Base-by-base conservation (phyloP, 92 coral and sea anemone genomes). In the Epizoanthus illoricatus region DNA sequence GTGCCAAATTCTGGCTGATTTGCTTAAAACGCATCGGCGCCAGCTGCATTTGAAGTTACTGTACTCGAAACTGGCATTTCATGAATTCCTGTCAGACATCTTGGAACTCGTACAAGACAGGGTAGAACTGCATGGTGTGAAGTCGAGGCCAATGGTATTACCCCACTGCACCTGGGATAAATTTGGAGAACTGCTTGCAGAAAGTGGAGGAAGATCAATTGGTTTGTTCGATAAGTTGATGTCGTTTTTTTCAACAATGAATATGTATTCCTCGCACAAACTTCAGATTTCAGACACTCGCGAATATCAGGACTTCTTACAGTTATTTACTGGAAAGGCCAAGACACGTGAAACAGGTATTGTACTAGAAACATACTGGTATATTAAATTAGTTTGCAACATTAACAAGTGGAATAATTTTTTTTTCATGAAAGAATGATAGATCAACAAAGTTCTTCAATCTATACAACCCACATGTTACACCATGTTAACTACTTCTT, bases 141-240 rank as follows among this genome's bases (percentile, higher is more conserved):
- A 65, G 28, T 19, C 66, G 54, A 81, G 49, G 43, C 65, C 86
- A 62, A 65, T 85, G 57, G 19, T 84, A 5, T 59, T 90, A 11
- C 91, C 87, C 5, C 89, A 81, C 43, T 88, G 92, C 74, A 91
- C 92, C 7, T 88, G 92, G 92, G 95, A 89, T n/a, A 86, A 80
- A 47, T 84, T 91, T 64, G 92, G 92, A 7, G 92, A 91, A n/a
- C 71, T 85, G 36, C 43, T 91, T 3, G 95, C 92, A 0, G 67
- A 79, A 19, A 82, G 82, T 18, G 95, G 88, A 20, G 92, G 89
- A 4, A 56, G 86, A n/a, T 42, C 71, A 15, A 12, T 76, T 56
- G 90, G 94, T 20, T 83, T 86, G 18, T 91, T 91, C 55, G 92
- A 89, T 43, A 89, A 92, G 68, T 81, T 92, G 1, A 69, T 67